phyloP scores from a whole-genome alignment of 1,140 invertebrate genomes.

The Cyclargus thomasi region DNA sequence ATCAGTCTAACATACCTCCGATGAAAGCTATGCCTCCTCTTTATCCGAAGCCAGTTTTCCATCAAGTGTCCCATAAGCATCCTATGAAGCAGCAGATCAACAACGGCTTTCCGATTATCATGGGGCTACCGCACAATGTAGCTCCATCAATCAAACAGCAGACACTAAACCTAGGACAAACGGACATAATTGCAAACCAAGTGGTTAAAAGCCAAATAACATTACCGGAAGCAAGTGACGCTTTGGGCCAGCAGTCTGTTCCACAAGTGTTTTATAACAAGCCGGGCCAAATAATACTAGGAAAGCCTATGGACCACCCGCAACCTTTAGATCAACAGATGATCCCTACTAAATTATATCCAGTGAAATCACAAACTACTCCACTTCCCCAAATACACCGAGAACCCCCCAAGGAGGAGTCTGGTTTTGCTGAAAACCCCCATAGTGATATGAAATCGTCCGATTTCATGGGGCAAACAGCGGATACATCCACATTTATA shows the following conservation, averaged over 20 bases:
- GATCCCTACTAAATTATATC: conserved; percentile 51
- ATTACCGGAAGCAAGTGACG: conserved; percentile 46
- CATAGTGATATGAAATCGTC: conserved; percentile 65
- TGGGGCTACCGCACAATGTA: conserved; percentile 50
- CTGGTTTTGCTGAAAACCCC: not conserved
- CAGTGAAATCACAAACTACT: conserved; percentile 35
- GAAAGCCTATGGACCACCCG: conserved; percentile 71
- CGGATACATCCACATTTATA: conserved; percentile 47
- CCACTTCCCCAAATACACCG: conserved; percentile 30
- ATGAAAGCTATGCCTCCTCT: conserved; percentile 54
- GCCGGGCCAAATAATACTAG: conserved; percentile 70
- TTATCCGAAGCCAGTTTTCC: conserved; percentile 42
- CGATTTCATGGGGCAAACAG: conserved; percentile 71
- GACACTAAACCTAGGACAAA: conserved; percentile 64
- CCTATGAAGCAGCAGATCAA: conserved; percentile 29
- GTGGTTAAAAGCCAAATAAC: conserved; percentile 69
- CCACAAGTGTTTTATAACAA: conserved; percentile 49
- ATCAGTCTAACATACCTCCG: conserved; percentile 44
- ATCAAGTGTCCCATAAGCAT: conserved; percentile 37
- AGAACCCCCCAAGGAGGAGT: conserved; percentile 29
- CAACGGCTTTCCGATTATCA: conserved; percentile 41
- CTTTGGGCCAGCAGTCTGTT: conserved; percentile 46
- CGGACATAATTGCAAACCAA: conserved; percentile 70
- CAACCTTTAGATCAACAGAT: conserved; percentile 67
- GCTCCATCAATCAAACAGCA: conserved; percentile 44